These are phyloP conservation scores for Drosophila murphyi DNA, from an alignment of 1,140 invertebrate genomes.

Conservation along the genomic window DNA sequence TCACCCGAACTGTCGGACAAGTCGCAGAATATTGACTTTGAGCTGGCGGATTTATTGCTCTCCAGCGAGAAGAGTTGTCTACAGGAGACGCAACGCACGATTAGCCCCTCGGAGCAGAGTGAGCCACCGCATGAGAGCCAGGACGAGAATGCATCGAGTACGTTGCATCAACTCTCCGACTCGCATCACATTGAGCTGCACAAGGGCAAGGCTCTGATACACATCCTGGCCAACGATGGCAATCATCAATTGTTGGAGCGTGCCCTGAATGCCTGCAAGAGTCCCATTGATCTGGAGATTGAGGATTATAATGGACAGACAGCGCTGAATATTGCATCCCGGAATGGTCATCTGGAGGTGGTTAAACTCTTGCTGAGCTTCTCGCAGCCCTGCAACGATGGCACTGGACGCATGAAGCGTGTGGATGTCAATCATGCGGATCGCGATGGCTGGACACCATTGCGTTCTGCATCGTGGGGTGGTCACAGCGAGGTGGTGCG, in stretches of 20 bases:
- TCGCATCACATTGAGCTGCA: conserved; percentile 86
- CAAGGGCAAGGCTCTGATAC: conserved; percentile 89
- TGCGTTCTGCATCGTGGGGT: conserved; percentile 95
- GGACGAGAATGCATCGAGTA: conserved; percentile 78
- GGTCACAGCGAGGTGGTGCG: conserved; percentile 96
- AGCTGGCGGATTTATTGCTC: conserved; percentile 78
- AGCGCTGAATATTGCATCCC: conserved; percentile 92
- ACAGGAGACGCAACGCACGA: conserved; percentile 75
- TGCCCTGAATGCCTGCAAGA: conserved; percentile 87
- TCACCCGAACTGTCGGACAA: conserved; percentile 83
- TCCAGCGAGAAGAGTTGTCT: conserved; percentile 82
- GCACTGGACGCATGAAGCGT: conserved; percentile 86
- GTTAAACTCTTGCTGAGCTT: conserved; percentile 87
- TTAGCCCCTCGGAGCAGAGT: conserved; percentile 80
- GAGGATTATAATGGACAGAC: conserved; percentile 92
- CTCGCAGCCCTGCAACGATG: conserved; percentile 83
- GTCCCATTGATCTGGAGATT: conserved; percentile 86
- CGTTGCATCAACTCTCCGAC: conserved; percentile 78
- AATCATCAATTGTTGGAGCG: conserved; percentile 88
- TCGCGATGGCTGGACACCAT: conserved; percentile 94
- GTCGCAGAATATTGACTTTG: conserved; percentile 83
- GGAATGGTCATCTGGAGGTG: conserved; percentile 91
- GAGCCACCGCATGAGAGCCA: conserved; percentile 79
- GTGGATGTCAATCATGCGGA: conserved; percentile 93
- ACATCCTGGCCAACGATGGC: conserved; percentile 91